phyloP scores from a whole-genome alignment of 2,888 invertebrate genomes.

The Ceriagrion tenellum region DNA sequence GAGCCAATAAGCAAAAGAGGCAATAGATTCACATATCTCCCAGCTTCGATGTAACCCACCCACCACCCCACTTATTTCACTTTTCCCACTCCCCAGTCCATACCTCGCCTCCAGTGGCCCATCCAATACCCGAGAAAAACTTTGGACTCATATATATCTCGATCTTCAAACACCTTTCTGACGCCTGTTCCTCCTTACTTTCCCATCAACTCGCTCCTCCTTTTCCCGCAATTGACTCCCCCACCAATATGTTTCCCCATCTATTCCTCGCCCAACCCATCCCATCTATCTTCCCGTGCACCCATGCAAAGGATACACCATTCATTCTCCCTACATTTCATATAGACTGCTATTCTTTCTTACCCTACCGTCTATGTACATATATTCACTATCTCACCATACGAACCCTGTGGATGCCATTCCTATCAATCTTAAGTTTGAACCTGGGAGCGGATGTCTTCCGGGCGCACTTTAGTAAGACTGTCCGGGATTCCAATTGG shows the following conservation, averaged over 20 bases:
- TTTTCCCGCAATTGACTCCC: not conserved
- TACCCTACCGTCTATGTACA: not conserved
- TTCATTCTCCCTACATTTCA: not conserved
- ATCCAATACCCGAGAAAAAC: slow-evolving; percentile 52
- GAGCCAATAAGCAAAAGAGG: slow-evolving; percentile 57
- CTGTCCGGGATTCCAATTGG: not conserved
- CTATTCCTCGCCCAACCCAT: not conserved
- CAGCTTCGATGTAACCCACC: not conserved
- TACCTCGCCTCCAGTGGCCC: not conserved
- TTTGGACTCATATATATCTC: slow-evolving; percentile 41
- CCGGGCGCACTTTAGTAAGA: not conserved
- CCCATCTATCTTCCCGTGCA: not conserved
- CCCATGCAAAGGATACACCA: not conserved
- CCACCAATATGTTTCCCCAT: not conserved
- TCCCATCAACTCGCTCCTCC: not conserved
- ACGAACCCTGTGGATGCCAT: not conserved
- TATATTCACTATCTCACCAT: not conserved
- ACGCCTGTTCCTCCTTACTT: slow-evolving; percentile 18
- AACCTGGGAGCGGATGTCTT: not conserved
- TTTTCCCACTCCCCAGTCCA: slow-evolving; percentile 25
- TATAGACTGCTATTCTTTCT: not conserved
- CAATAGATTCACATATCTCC: slow-evolving; percentile 57
- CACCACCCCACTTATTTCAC: slow-evolving; percentile 14
- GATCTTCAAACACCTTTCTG: slow-evolving; percentile 37
- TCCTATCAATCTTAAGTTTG: not conserved